Percentiles rank a stretch among this genome's conserved stretches.
These are phyloP conservation scores for Sipha maydis DNA, from an alignment of 2,888 invertebrate species.

Conservation along the genomic window DNA sequence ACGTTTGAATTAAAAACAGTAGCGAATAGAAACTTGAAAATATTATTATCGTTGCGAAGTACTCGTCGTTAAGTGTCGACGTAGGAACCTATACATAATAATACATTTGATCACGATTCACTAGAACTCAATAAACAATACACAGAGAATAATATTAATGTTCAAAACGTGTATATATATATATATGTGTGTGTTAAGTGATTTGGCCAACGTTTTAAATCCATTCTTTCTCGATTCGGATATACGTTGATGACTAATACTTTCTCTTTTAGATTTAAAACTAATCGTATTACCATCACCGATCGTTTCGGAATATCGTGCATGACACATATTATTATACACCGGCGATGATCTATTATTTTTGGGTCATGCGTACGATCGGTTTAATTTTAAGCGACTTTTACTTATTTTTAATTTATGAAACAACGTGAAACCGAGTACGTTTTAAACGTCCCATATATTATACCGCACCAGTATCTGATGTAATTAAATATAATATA, in stretches of 20 bases:
- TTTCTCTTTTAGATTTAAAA: slow-evolving; percentile 42
- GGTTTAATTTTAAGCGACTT: background rate
- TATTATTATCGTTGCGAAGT: too few relatives aligned
- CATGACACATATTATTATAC: background rate
- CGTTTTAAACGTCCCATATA: background rate
- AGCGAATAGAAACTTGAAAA: too few relatives aligned
- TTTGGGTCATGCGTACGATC: background rate
- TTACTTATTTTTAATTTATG: background rate
- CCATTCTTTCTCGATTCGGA: background rate
- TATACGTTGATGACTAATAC: slow-evolving; percentile 22
- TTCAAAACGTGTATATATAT: background rate
- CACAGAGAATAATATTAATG: too few relatives aligned
- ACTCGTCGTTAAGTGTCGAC: too few relatives aligned
- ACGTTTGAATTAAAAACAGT: too few relatives aligned
- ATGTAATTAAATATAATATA: background rate
- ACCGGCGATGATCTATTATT: slow-evolving; percentile 18
- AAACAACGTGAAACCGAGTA: background rate
- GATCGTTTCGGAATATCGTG: slow-evolving; percentile 2
- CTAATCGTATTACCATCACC: background rate
- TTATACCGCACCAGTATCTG: background rate
- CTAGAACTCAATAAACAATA: too few relatives aligned
- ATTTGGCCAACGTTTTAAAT: background rate
- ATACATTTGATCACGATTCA: too few relatives aligned
- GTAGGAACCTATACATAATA: too few relatives aligned
- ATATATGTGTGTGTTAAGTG: background rate